Conservation (phyloP, 2,797 vertebrate genomes). For the Dendrocincla tyrannina region DNA sequence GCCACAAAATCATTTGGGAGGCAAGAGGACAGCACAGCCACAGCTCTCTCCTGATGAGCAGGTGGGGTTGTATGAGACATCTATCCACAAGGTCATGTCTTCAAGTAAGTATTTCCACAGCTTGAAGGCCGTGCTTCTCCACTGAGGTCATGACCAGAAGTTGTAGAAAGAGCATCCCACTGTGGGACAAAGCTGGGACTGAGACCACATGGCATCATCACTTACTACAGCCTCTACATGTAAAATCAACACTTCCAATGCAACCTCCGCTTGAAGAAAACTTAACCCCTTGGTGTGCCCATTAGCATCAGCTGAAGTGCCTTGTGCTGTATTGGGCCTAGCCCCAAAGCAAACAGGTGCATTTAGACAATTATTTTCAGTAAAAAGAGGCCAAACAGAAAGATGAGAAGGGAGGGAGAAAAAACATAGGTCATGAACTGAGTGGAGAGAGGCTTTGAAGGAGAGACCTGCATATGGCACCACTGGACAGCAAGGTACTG, state of each 20-base stretch:
- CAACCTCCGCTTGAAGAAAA: neutral
- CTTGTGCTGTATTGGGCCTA: neutral
- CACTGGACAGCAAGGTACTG: neutral
- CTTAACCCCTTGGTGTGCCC: neutral
- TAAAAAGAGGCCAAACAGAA: neutral
- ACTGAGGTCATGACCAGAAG: neutral
- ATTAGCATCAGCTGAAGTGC: neutral
- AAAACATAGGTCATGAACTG: rapidly evolving
- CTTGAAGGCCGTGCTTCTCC: neutral
- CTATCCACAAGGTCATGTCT: neutral
- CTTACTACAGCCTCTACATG: rapidly evolving
- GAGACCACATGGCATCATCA: rapidly evolving
- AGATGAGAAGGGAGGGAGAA: neutral
- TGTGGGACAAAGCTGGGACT: neutral
- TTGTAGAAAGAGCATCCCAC: neutral
- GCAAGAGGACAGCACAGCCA: neutral
- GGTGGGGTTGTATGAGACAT: neutral
- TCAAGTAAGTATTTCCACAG: neutral
- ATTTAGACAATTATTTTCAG: neutral
- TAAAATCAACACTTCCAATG: rapidly evolving
- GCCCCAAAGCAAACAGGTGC: neutral
- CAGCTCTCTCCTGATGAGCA: neutral
- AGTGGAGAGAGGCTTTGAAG: neutral
- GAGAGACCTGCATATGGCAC: neutral
- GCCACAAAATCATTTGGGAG: neutral